phyloP scores from a whole-genome alignment of 2,113 vertebrate species.

The Phocoena sinus region DNA sequence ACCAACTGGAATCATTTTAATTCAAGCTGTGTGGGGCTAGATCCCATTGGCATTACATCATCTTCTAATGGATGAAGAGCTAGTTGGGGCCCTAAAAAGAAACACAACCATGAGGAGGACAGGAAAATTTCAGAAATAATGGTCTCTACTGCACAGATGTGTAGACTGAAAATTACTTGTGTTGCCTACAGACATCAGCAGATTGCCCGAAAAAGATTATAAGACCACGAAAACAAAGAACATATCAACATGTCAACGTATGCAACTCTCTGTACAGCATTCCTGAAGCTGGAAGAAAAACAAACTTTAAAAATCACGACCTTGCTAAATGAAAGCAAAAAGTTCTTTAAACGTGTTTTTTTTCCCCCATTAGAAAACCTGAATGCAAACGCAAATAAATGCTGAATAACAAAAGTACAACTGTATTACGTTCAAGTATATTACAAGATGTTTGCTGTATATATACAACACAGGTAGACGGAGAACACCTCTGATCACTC shows the following conservation, averaged over 20 bases:
- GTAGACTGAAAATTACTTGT: slow-evolving; percentile 39
- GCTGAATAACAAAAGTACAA: slow-evolving; percentile 48
- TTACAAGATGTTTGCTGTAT: slow-evolving; percentile 57
- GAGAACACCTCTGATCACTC: slow-evolving; percentile 72
- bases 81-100: slow-evolving; percentile 53
- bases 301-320: slow-evolving; percentile 48
- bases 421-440: slow-evolving; percentile 62
- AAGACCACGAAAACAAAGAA: slow-evolving; percentile 44
- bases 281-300: slow-evolving; percentile 32
- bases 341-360: neutral
- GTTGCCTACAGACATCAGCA: slow-evolving; percentile 47
- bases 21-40: slow-evolving; percentile 67
- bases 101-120: slow-evolving; percentile 14
- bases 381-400: slow-evolving; percentile 59
- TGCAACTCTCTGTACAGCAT: neutral
- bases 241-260: slow-evolving; percentile 31
- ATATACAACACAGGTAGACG: slow-evolving; percentile 51
- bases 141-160: slow-evolving; percentile 42
- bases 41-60: slow-evolving; percentile 69
- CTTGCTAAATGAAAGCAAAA: slow-evolving; percentile 50
- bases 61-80: slow-evolving; percentile 69
- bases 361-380: slow-evolving; percentile 44
- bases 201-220: slow-evolving; percentile 24
- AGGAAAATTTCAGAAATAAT: slow-evolving; percentile 42
- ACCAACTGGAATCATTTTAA: slow-evolving; percentile 72